phyloP scores from a whole-genome alignment of 1,140 invertebrate genomes.

The Pollicipes pollicipes region DNA sequence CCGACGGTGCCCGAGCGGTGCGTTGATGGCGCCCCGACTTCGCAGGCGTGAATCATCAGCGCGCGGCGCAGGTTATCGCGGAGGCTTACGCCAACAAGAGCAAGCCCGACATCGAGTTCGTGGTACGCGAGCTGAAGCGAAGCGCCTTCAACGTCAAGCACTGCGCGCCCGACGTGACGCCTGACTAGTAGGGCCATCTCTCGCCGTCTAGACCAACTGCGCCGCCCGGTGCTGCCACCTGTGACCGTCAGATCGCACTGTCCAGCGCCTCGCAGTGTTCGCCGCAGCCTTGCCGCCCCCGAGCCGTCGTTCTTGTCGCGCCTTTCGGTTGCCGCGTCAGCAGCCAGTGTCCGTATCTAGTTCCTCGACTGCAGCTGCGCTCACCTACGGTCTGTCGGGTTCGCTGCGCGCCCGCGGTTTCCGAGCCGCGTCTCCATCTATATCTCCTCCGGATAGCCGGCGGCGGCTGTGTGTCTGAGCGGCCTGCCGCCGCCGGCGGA shows the following conservation, averaged over 20 bases:
- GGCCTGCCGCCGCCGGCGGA: too few species aligned
- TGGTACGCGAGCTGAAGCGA: background rate
- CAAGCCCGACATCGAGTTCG: conserved; percentile 5
- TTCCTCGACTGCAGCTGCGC: too few species aligned
- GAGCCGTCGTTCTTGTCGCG: too few species aligned
- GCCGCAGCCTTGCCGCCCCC: too few species aligned
- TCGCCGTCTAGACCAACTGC: too few species aligned
- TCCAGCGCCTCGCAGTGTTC: too few species aligned
- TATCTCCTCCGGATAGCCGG: background rate
- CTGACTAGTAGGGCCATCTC: background rate
- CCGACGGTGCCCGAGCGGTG: too few species aligned
- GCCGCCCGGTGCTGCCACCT: background rate
- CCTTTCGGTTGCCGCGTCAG: too few species aligned
- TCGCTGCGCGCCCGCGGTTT: background rate
- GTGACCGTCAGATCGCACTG: too few species aligned
- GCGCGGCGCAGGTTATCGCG: background rate
- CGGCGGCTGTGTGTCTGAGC: background rate
- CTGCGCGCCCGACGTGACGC: background rate
- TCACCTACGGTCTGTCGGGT: background rate
- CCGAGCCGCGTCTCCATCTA: too few species aligned
- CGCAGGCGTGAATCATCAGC: conserved; percentile 7
- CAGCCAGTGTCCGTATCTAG: too few species aligned
- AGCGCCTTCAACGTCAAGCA: background rate
- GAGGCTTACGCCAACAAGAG: background rate
- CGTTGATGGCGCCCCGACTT: too few species aligned